These are phyloP conservation scores for Sphaeridia pumilis DNA, from an alignment of 2,888 invertebrate genomes.

Conservation along the genomic window DNA sequence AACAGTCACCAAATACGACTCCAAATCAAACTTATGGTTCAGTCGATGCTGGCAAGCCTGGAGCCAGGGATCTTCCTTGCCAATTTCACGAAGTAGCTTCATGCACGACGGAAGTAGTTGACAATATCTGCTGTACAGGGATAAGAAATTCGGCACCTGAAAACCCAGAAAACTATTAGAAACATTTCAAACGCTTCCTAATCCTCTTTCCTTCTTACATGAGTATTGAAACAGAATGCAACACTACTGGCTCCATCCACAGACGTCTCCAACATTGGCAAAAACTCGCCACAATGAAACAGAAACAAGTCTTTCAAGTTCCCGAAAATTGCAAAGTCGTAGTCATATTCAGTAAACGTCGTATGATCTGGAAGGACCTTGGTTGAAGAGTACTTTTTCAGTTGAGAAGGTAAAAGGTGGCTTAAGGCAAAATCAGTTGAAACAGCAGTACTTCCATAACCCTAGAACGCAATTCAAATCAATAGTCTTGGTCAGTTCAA, in stretches of 20 bases:
- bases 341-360: neutral
- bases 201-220: too few species aligned
- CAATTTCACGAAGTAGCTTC: neutral
- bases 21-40: neutral
- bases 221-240: too few species aligned
- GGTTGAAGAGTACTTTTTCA: neutral
- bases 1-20: neutral
- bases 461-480: neutral
- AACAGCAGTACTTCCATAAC: neutral
- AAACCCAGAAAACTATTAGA: neutral
- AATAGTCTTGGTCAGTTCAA: too few species aligned
- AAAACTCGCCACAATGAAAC: constrained; percentile 1
- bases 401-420: neutral
- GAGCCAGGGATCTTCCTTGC: constrained; percentile 3
- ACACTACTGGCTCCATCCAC: too few species aligned
- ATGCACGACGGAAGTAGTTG: constrained; percentile 1
- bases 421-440: neutral
- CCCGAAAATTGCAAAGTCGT: neutral
- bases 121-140: neutral
- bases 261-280: too few species aligned
- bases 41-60: neutral
- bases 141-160: neutral
- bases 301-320: constrained; percentile 1
- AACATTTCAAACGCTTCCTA: neutral
- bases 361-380: neutral